These are phyloP conservation scores for Cyclina sinensis DNA, from an alignment of 1,140 invertebrate genomes.

Conservation along the genomic window DNA sequence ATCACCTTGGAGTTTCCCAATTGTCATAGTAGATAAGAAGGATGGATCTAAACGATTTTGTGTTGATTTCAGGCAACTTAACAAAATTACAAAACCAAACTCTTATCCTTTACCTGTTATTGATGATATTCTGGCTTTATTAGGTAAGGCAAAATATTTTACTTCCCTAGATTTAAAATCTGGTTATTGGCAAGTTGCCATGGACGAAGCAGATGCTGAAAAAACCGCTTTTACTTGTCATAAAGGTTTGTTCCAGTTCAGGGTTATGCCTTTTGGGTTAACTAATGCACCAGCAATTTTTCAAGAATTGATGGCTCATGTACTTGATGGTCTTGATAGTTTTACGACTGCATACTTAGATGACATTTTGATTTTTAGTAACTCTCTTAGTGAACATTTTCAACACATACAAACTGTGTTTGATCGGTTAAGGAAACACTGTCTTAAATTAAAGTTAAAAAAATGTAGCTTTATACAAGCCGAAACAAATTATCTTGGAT, in stretches of 20 bases:
- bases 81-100: slow-evolving; percentile 45
- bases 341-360: slow-evolving; percentile 66
- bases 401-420: slow-evolving; percentile 7
- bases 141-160: slow-evolving; percentile 69
- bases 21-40: slow-evolving; percentile 40
- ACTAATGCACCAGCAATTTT: slow-evolving; percentile 73
- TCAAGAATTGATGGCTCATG: slow-evolving; percentile 73
- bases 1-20: neutral
- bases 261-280: slow-evolving; percentile 74
- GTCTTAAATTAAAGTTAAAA: slow-evolving; percentile 44
- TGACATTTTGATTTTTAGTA: slow-evolving; percentile 67
- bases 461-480: slow-evolving; percentile 63
- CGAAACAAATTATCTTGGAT: slow-evolving; percentile 17
- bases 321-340: slow-evolving; percentile 68
- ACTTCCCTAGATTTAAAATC: slow-evolving; percentile 57
- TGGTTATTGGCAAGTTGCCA: slow-evolving; percentile 57
- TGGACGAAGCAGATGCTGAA: slow-evolving; percentile 44
- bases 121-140: slow-evolving; percentile 75
- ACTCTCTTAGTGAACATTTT: neutral
- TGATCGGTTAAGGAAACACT: neutral
- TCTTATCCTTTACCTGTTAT: slow-evolving; percentile 76
- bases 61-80: slow-evolving; percentile 27
- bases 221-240: slow-evolving; percentile 65
- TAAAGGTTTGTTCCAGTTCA: slow-evolving; percentile 65
- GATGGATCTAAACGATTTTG: slow-evolving; percentile 18